Evolutionary conservation across 2,888 invertebrate species (phyloP).

Genomic region (Phasia obesa): DNA sequence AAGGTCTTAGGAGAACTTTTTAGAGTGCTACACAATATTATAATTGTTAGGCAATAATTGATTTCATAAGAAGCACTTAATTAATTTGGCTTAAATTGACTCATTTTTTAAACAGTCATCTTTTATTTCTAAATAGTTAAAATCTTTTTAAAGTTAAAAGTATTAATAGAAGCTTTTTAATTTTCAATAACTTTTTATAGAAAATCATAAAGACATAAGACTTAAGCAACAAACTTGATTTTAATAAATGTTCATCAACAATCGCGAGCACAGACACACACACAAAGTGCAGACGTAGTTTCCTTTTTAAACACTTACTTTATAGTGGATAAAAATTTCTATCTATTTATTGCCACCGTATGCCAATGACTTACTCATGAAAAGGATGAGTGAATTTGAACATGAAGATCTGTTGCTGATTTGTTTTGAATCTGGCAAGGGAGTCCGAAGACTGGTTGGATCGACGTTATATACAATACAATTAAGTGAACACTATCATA

Average conservation of each 20-base stretch:
- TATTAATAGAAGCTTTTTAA: no score
- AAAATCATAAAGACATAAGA: constrained; percentile 44
- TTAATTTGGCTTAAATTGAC: no score
- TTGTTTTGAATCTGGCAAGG: constrained; percentile 28
- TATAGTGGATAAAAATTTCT: constrained; percentile 26
- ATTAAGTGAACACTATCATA: constrained; percentile 69
- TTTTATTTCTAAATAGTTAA: no score
- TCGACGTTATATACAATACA: constrained; percentile 57
- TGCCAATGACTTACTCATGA: constrained; percentile 47
- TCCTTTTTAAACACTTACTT: constrained; percentile 15
- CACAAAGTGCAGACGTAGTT: neutral
- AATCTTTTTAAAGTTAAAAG: no score
- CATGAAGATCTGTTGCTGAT: constrained; percentile 23
- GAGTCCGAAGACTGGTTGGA: constrained; percentile 40
- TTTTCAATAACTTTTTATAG: no score
- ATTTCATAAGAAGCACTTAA: no score
- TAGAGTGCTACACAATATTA: no score
- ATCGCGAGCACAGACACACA: constrained; percentile 6
- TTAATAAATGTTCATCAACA: constrained; percentile 16
- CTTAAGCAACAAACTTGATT: constrained; percentile 65
- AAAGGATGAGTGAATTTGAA: constrained; percentile 44
- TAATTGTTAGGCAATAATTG: no score
- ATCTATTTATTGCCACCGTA: constrained; percentile 50
- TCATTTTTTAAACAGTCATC: no score
- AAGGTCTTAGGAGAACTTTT: no score